Base-by-base conservation (phyloP, 2,888 invertebrate species). In the Orchestes rusci region DNA sequence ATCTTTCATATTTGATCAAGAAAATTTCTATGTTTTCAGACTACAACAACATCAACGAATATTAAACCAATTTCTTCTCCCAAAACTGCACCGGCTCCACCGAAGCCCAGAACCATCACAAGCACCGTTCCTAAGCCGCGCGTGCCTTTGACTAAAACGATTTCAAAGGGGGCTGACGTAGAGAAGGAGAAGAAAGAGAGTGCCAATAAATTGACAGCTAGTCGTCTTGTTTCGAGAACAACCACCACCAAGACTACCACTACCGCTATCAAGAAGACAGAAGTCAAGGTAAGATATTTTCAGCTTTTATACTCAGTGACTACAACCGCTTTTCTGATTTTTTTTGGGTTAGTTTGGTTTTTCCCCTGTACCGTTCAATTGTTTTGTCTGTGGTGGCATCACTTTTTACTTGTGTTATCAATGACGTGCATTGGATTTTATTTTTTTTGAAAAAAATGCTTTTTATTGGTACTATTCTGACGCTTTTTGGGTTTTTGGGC, bases 171-270 rank as follows among this genome's bases (percentile, higher is more conserved):
- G 60, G 52, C 65, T 8, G 64, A 66, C 42, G 56, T 64, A 2
- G 68, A 69, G 42, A 83, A 83, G 57, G 79, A 78, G 59, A 76
- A 72, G 52, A 82, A 83, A 65, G 82, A 83, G 53, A 76, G 79
- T 56, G 79, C 79, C 38, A 83, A 82, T 64, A 82, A 80, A 60
- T 73, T 82, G 58, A 62, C 60, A 10, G 62, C 62, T 5, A 56
- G 59, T 18, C 53, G 51, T 12, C 54, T 56, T 4, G 45, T 58
- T 8, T 39, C 56, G 10, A 45, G 53, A 4, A 57, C 56, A 2
- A 40, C 54, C 2, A 43, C 52, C 15, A 56, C 50, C 39, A 55
- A 57, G n/a, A 54, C 54, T 31, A 55, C 61, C 3, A 55, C 59
- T 33, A 59, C 57, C 17, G 57, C 59, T 5, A 39, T 58, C 3